These are phyloP conservation scores for Drosophila tanythrix DNA, from an alignment of 2,888 invertebrate genomes.

Conservation along the genomic window DNA sequence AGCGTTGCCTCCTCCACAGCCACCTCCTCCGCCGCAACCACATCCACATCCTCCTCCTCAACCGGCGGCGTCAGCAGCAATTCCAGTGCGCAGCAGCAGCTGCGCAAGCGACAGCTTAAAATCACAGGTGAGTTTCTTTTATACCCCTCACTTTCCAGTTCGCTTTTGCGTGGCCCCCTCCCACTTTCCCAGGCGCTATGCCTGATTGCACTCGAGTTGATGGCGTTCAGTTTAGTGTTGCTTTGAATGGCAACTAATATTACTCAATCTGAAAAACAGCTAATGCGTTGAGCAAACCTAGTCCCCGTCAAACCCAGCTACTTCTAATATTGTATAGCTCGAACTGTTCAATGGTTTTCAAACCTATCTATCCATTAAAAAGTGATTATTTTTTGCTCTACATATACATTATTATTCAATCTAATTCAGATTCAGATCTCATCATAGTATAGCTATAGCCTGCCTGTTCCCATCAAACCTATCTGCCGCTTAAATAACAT, in stretches of 20 bases:
- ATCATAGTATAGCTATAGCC: background rate
- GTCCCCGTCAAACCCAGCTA: background rate
- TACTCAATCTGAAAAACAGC: background rate
- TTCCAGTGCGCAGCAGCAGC: conserved; percentile 48
- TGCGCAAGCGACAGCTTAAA: conserved; percentile 83
- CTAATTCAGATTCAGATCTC: too few relatives aligned
- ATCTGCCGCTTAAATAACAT: background rate
- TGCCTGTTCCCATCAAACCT: background rate
- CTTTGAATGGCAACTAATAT: background rate
- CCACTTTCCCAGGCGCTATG: conserved; percentile 57
- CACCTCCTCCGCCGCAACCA: conserved; percentile 19
- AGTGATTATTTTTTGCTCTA: background rate
- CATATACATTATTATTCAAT: too few relatives aligned
- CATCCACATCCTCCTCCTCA: background rate
- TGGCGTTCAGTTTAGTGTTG: conserved; percentile 5
- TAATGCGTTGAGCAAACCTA: background rate
- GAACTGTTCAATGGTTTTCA: background rate
- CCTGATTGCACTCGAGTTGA: conserved; percentile 50
- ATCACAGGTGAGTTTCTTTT: conserved; percentile 83
- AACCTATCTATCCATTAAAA: background rate
- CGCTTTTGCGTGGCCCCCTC: conserved; percentile 14
- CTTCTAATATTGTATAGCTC: background rate
- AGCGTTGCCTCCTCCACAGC: conserved; percentile 20
- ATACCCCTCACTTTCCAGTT: background rate
- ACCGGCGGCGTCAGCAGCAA: conserved; percentile 7